Conservation (phyloP, 2,113 vertebrate species). For the Tringa solitaria region DNA sequence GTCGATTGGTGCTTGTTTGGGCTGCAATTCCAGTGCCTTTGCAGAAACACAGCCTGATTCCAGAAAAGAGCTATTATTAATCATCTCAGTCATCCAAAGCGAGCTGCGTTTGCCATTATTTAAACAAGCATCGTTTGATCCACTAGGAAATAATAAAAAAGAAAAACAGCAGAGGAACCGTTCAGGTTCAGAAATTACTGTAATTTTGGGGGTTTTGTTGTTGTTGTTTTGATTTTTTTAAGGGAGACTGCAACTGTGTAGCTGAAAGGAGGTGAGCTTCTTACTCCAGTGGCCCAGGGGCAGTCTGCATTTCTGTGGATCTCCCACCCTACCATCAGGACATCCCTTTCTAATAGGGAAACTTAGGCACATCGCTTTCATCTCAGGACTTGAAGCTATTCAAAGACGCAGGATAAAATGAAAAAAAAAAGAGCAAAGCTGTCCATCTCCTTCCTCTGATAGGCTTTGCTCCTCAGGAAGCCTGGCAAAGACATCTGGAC, state of each 20-base stretch:
- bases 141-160: background rate
- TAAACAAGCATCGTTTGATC: background rate
- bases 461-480: background rate
- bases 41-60: background rate
- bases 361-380: background rate
- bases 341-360: background rate
- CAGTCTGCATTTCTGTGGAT: background rate
- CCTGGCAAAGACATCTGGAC: background rate
- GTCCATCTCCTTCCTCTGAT: background rate
- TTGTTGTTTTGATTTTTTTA: background rate
- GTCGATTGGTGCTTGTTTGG: background rate
- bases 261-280: background rate
- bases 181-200: background rate
- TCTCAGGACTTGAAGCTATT: background rate
- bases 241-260: background rate
- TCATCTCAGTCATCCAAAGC: background rate
- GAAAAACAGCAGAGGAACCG: background rate
- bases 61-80: background rate
- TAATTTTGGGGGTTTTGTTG: background rate
- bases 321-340: background rate
- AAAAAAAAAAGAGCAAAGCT: background rate
- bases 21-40: background rate
- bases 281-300: background rate
- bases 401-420: background rate
- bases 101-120: background rate